Conservation (phyloP, 2,888 invertebrate genomes). For the Polydesmus complanatus region DNA sequence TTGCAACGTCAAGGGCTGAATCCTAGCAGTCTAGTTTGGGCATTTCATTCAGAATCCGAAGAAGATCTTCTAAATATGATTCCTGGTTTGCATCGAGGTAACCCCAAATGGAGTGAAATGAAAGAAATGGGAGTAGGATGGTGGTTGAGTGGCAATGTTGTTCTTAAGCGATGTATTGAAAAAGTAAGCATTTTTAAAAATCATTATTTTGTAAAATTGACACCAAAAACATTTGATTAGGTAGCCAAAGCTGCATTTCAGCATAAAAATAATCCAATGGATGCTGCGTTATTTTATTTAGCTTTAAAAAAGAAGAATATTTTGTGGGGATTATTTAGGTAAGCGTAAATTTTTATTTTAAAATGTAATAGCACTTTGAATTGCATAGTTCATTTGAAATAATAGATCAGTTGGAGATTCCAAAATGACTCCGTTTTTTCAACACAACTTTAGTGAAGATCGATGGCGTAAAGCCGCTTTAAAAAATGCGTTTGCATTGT, state of each 20-base stretch:
- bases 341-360: slow-evolving; percentile 8
- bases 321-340: slow-evolving; percentile 80
- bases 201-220: not conserved
- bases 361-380: not conserved
- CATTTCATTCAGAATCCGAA: slow-evolving; percentile 95
- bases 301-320: slow-evolving; percentile 97
- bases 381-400: not conserved
- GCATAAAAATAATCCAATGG: slow-evolving; percentile 82
- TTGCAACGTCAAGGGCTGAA: slow-evolving; percentile 61
- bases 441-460: slow-evolving; percentile 83
- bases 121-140: slow-evolving; percentile 87
- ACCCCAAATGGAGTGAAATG: slow-evolving; percentile 69
- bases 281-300: slow-evolving; percentile 91
- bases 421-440: slow-evolving; percentile 88
- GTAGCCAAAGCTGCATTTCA: slow-evolving; percentile 89
- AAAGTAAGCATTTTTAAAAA: too few species aligned
- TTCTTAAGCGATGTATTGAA: slow-evolving; percentile 72
- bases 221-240: too few species aligned
- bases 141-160: slow-evolving; percentile 80
- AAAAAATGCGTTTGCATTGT: slow-evolving; percentile 92
- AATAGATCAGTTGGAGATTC: slow-evolving; percentile 64
- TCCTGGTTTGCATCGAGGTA: slow-evolving; percentile 44
- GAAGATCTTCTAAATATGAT: slow-evolving; percentile 82
- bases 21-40: slow-evolving; percentile 82
- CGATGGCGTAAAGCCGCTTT: slow-evolving; percentile 94